Base-by-base conservation (phyloP, 37 sponge, comb jelly and placozoan species). In the Eunapius fragilis region DNA sequence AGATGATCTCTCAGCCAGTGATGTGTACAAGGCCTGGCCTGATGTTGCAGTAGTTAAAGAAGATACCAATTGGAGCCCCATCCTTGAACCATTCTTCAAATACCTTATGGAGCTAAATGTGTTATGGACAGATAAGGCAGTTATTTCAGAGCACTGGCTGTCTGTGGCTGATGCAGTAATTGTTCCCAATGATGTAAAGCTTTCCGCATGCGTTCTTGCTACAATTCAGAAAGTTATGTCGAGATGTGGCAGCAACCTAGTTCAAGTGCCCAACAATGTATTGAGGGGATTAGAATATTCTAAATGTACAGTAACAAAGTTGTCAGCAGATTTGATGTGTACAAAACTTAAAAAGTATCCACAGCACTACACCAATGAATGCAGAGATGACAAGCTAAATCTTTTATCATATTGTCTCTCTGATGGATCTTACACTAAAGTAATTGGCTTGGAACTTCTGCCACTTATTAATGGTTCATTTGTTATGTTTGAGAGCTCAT, bases 11-110 rank as follows among this genome's bases (percentile, higher is more conserved):
- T 24, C 10, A 0, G 37, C 78, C 11, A 11, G 14, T 72, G 32
- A 72, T 31, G 78, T 35, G 4, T 77, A 77, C 35, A 77, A 6
- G 0, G 34, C 37, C 23, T 77, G 78, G 78, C 78, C 78, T 33
- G 78, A 77, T 36, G 37, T 33, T 26, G 24, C 17, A 77, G 37
- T 10, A 34, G 34, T 77, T n/a, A 24, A 32, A 17, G 17, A 19
- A 24, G 14, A 34, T 72, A 77, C 0, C 11, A 26, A 32, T 38
- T 77, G 78, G 78, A 12, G 26, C 37, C 25, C 38, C 0, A 14
- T 77, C 19, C 37, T 77, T 32, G 35, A 77, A 37, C 78, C 78
- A 35, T 77, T 37, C 26, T 77, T 37, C 35, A 58, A 58, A 17
- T 58, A 19, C 17, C 58, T 58, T 58, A 2, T 58, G 58, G 14